phyloP scores from a whole-genome alignment of 2,113 vertebrate species.

The Neoarius graeffei region DNA sequence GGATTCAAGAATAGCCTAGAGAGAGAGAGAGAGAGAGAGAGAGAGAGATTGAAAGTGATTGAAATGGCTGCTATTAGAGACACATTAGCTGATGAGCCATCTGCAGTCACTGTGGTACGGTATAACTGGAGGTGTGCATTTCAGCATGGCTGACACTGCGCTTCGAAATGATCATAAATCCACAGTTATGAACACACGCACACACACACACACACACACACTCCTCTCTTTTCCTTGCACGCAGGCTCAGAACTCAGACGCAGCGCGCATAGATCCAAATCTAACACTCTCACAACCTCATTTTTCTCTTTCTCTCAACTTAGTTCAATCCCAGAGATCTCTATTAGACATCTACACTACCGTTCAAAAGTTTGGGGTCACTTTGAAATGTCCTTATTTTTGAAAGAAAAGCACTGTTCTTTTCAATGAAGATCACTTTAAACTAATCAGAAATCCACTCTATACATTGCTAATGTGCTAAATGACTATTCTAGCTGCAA shows the following conservation, averaged over 20 bases:
- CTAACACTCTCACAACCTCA: neutral
- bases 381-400: no score
- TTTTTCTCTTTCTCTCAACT: neutral
- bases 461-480: no score
- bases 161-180: slow-evolving; percentile 25
- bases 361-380: no score
- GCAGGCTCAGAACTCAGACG: neutral
- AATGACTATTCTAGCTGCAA: no score
- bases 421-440: no score
- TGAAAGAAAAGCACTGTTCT: no score
- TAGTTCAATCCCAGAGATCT: neutral
- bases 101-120: slow-evolving; percentile 37
- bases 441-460: no score
- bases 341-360: neutral
- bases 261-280: neutral
- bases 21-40: slow-evolving; percentile 1
- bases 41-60: slow-evolving; percentile 34
- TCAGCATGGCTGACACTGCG: slow-evolving; percentile 37
- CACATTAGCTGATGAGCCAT: slow-evolving; percentile 55
- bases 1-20: slow-evolving; percentile 96
- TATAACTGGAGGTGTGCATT: slow-evolving; percentile 31
- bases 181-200: slow-evolving; percentile 11
- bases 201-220: slow-evolving; percentile 8
- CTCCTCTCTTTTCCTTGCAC: neutral
- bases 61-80: slow-evolving; percentile 50